Conservation (phyloP, 2,797 vertebrate species). For the Intellagama lesueurii region DNA sequence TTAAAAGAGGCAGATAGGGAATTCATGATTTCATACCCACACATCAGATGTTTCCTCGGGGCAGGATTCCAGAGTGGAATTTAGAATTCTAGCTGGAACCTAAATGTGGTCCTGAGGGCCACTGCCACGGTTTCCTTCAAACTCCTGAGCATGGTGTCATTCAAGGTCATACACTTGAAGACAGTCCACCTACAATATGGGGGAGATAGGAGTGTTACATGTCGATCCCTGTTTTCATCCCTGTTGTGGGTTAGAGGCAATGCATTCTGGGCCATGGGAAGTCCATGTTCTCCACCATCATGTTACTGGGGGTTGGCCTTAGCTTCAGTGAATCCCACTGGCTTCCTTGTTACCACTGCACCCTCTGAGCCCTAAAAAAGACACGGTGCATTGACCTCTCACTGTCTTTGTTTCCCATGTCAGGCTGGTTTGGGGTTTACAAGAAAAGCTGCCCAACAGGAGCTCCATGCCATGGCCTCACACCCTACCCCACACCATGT, state of each 20-base stretch:
- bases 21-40: no score
- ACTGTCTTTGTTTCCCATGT: neutral
- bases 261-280: neutral
- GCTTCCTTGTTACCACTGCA: neutral
- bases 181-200: neutral
- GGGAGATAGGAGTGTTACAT: neutral
- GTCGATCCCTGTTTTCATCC: neutral
- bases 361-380: neutral
- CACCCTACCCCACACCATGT: neutral
- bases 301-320: neutral
- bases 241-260: neutral
- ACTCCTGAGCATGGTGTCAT: no score
- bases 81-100: no score
- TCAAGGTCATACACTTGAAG: no score
- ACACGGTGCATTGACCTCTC: neutral
- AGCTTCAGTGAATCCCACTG: neutral
- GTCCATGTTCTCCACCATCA: neutral
- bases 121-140: no score
- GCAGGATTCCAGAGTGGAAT: no score
- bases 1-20: no score
- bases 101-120: no score
- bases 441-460: neutral
- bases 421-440: neutral
- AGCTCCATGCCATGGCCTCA: conserved; percentile 15
- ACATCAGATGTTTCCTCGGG: no score